Base-by-base conservation (phyloP, 2,113 vertebrate genomes). In the Thalassarche chlororhynchos region DNA sequence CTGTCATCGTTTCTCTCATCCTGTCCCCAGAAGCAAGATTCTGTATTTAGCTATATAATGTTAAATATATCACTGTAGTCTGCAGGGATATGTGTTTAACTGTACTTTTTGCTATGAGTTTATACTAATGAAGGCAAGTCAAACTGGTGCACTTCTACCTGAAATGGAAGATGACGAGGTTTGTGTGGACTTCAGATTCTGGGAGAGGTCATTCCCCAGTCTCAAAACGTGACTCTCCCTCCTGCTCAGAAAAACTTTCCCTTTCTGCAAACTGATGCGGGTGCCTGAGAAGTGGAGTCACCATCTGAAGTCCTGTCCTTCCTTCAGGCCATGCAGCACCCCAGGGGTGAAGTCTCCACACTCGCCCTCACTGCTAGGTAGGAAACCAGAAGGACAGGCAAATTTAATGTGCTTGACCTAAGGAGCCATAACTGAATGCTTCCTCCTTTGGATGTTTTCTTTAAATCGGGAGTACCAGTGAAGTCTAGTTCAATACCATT, bases 201-300 rank as follows among this genome's bases (percentile, higher is more conserved):
- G 44, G 44, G 29, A 68, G 26, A 78, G 23, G 25, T 25, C 8
- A 6, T 76, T 86, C 16, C 17, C 12, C 21, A 26, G 6, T 47
- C 29, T 5, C 10, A 47, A 55, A 57, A 40, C 2, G 5, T 10
- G 20, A 24, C 17, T 40, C 3, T 25, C 25, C 10, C 38, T 72
- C 44, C 32, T 52, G 7, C 36, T 12, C 58, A 44, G 44, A 57
- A 84, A 69, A 32, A 18, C 5, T 84, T 88, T 71, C 6, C 24
- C 23, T 28, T 54, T 4, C 9, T 64, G 13, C 28, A 66, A 11
- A 20, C 34, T 58, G 60, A 21, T 1, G 0, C 2, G 2, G 25
- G 24, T 64, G 12, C 36, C 52, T 34, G 13, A 86, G 31, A 40
- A 40, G 9, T 32, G 29, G 82, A 60, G 21, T 61, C 18, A 60